Conservation (phyloP, 2,888 invertebrate genomes). For the Steinernema scapterisci region DNA sequence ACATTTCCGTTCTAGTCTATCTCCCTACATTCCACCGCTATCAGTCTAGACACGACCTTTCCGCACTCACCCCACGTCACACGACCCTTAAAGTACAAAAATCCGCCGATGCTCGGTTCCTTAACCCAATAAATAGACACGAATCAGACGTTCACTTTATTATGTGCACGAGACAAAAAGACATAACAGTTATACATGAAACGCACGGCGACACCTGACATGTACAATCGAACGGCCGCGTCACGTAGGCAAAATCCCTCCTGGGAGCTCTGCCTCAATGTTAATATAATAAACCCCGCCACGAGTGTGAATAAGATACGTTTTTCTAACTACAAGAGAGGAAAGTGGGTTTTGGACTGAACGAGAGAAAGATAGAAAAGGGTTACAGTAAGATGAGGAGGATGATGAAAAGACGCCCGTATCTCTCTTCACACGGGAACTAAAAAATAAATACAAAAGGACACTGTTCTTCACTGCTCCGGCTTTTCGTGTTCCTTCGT, state of each 20-base stretch:
- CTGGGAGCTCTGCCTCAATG: neutral
- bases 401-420: neutral
- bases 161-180: too few species aligned
- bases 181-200: too few species aligned
- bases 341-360: neutral
- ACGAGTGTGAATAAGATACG: slow-evolving; percentile 3
- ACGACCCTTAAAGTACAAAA: too few species aligned
- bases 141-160: too few species aligned
- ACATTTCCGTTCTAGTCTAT: too few species aligned
- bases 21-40: too few species aligned
- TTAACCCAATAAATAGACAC: too few species aligned
- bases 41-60: too few species aligned
- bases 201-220: neutral
- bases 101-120: too few species aligned
- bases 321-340: neutral
- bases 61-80: too few species aligned
- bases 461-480: neutral
- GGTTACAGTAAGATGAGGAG: neutral
- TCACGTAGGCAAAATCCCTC: too few species aligned
- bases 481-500: neutral
- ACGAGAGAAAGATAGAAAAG: neutral
- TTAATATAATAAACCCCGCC: neutral
- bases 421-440: slow-evolving; percentile 28
- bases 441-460: neutral
- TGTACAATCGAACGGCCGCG: neutral